Percentiles rank a stretch among this genome's conserved stretches.
Evolutionary conservation across 2,797 vertebrate genomes (phyloP).

Genomic region (Scarus forsteni): DNA sequence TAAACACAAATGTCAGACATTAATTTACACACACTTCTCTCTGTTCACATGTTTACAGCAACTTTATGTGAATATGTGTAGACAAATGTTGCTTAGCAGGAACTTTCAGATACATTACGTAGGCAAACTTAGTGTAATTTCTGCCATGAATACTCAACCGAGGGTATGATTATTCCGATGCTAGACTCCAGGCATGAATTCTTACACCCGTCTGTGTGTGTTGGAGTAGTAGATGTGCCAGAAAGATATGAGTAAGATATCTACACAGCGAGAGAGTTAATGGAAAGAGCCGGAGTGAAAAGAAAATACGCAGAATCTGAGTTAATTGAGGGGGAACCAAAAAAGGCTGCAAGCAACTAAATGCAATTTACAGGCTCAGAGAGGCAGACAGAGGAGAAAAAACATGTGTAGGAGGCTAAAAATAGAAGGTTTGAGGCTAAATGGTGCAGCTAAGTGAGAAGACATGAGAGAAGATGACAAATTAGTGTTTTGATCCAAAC

Average conservation of each 20-base stretch:
- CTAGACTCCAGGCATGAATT: not conserved
- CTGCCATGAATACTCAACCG: not conserved
- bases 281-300: not conserved
- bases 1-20: no score
- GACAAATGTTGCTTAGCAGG: no score
- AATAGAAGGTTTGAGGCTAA: conserved; percentile 19
- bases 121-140: not conserved
- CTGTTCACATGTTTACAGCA: no score
- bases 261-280: not conserved
- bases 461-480: not conserved
- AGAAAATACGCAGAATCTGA: conserved; percentile 16
- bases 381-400: not conserved
- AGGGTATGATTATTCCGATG: not conserved
- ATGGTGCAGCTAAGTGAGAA: conserved; percentile 11
- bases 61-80: no score
- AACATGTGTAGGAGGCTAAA: conserved; percentile 22
- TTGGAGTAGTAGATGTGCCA: conserved; percentile 2
- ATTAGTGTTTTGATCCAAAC: conserved; percentile 20
- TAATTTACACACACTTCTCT: no score
- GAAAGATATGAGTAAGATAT: conserved; percentile 6
- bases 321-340: conserved; percentile 46
- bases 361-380: conserved; percentile 53
- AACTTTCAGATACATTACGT: no score
- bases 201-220: not conserved
- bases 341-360: conserved; percentile 44